Percentiles rank a stretch among this genome's conserved stretches.
These are phyloP conservation scores for Cheilinus undulatus DNA, from an alignment of 2,113 vertebrate genomes.

Conservation along the genomic window DNA sequence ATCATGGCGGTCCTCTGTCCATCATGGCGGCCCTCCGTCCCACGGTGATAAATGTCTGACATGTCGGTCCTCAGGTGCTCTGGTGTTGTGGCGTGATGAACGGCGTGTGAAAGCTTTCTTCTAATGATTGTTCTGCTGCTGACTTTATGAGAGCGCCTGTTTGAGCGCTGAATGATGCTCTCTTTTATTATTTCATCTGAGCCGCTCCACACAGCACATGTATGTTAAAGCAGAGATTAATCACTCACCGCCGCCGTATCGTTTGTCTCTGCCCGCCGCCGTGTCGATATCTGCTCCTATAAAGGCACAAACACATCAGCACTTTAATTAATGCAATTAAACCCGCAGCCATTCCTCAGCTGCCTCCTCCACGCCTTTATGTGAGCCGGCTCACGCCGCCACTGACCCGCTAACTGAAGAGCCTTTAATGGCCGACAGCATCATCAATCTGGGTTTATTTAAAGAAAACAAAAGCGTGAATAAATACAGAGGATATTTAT, in stretches of 20 bases:
- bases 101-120: constrained; percentile 64
- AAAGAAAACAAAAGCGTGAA: too few species aligned
- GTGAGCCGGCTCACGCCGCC: neutral
- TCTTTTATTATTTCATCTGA: constrained; percentile 78
- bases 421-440: constrained; percentile 15
- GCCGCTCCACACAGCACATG: constrained; percentile 70
- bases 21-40: too few species aligned
- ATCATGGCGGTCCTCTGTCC: too few species aligned
- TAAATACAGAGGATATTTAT: constrained; percentile 17
- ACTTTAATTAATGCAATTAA: constrained; percentile 71
- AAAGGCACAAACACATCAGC: constrained; percentile 68
- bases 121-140: constrained; percentile 62
- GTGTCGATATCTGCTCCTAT: constrained; percentile 56
- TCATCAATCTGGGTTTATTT: neutral
- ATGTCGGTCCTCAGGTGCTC: too few species aligned
- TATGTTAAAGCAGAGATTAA: constrained; percentile 76
- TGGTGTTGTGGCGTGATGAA: constrained; percentile 42
- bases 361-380: constrained; percentile 25
- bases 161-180: constrained; percentile 77
- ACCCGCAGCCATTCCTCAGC: constrained; percentile 50
- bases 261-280: constrained; percentile 61
- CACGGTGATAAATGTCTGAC: too few species aligned
- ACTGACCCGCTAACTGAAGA: constrained; percentile 39
- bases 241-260: constrained; percentile 70
- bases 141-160: constrained; percentile 68